A percentile compares a stretch with the other conserved stretches of the same genome.
These are phyloP conservation scores for Gephyroberyx darwinii DNA, from an alignment of 2,797 vertebrate species.

Conservation along the genomic window DNA sequence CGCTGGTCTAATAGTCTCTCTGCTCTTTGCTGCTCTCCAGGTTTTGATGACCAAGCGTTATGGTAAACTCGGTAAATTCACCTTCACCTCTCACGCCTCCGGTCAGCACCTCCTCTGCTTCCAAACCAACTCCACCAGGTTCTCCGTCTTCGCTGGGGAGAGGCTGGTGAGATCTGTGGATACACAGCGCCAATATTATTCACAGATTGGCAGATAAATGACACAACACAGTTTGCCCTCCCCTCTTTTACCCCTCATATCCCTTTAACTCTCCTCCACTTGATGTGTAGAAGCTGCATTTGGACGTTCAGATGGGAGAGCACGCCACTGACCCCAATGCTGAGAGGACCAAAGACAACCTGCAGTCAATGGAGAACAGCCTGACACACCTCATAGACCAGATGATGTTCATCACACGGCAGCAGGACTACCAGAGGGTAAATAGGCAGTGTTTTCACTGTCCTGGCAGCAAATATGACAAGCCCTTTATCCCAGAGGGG, in stretches of 20 bases:
- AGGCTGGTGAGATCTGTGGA: slow-evolving; percentile 84
- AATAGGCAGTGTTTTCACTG: background rate
- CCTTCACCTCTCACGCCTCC: slow-evolving; percentile 86
- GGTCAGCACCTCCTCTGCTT: slow-evolving; percentile 91
- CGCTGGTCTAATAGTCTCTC: background rate
- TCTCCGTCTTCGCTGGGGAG: slow-evolving; percentile 83
- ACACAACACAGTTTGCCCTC: background rate
- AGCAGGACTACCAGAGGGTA: slow-evolving; percentile 92
- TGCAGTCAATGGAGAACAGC: slow-evolving; percentile 80
- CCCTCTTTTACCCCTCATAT: no score
- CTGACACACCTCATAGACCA: slow-evolving; percentile 86
- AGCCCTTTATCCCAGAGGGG: background rate
- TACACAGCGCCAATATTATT: background rate
- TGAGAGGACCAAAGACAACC: slow-evolving; percentile 84
- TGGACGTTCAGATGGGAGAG: slow-evolving; percentile 90
- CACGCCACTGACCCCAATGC: slow-evolving; percentile 77
- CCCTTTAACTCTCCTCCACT: background rate
- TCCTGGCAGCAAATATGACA: background rate
- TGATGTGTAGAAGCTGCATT: slow-evolving; percentile 84
- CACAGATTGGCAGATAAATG: background rate
- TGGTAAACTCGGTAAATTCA: slow-evolving; percentile 86
- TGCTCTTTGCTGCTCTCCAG: slow-evolving; percentile 65
- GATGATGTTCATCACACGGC: slow-evolving; percentile 85
- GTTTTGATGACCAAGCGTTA: slow-evolving; percentile 86
- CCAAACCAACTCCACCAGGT: slow-evolving; percentile 88